These are phyloP conservation scores for Wasmannia auropunctata DNA, from an alignment of 1,140 invertebrate species.

Conservation along the genomic window DNA sequence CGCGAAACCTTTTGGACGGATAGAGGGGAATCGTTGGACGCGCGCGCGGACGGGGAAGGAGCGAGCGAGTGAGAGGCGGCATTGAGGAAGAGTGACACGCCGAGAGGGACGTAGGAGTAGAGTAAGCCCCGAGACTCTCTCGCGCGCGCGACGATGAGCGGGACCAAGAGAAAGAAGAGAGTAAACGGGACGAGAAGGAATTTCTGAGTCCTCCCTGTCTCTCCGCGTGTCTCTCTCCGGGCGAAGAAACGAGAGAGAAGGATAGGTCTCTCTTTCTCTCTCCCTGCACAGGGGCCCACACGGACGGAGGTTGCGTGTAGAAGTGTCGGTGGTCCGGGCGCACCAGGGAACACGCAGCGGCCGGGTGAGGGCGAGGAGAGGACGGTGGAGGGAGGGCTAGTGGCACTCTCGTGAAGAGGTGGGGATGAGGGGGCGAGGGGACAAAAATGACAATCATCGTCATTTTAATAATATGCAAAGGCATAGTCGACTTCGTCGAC, in stretches of 20 bases:
- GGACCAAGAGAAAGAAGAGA: slow-evolving; percentile 56
- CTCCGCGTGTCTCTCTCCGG: neutral
- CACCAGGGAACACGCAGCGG: too few species aligned
- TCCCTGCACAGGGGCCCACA: neutral
- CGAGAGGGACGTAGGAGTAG: slow-evolving; percentile 62
- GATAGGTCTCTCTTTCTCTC: neutral
- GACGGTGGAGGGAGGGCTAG: slow-evolving; percentile 52
- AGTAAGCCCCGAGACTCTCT: slow-evolving; percentile 37
- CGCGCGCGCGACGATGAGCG: slow-evolving; percentile 27
- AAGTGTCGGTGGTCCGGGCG: slow-evolving; percentile 46
- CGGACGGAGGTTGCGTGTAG: neutral
- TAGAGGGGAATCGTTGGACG: neutral
- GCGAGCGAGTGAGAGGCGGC: slow-evolving; percentile 35
- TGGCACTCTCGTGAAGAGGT: slow-evolving; percentile 16
- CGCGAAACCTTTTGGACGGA: slow-evolving; percentile 16
- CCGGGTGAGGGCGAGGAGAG: slow-evolving; percentile 54
- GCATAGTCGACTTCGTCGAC: slow-evolving; percentile 82
- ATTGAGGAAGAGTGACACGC: slow-evolving; percentile 31
- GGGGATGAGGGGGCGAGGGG: slow-evolving; percentile 68
- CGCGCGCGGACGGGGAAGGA: neutral
- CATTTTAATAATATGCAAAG: slow-evolving; percentile 82
- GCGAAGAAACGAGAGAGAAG: slow-evolving; percentile 27
- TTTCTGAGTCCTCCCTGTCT: slow-evolving; percentile 50
- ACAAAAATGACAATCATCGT: slow-evolving; percentile 86
- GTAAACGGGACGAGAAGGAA: slow-evolving; percentile 62